phyloP scores from a whole-genome alignment of 2,888 invertebrate genomes.

The Halocaridina rubra region DNA sequence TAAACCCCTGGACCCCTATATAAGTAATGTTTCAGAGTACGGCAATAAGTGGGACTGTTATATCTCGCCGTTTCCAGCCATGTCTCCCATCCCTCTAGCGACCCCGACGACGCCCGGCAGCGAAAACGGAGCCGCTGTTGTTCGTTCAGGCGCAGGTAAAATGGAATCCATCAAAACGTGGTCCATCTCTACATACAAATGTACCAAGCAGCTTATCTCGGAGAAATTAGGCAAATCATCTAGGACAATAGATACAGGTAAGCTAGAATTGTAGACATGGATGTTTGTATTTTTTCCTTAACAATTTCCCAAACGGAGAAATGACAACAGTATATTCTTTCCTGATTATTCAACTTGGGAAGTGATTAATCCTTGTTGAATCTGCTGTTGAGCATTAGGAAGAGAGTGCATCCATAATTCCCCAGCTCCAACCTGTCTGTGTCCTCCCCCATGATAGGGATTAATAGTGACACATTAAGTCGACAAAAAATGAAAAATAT shows the following conservation, averaged over 20 bases:
- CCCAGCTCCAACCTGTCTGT: too few relatives aligned
- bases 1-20: constrained; percentile 36
- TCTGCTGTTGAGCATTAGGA: too few relatives aligned
- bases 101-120: constrained; percentile 42
- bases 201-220: constrained; percentile 94
- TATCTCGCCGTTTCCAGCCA: constrained; percentile 56
- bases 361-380: too few relatives aligned
- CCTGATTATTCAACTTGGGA: too few relatives aligned
- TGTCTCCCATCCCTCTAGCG: constrained; percentile 48
- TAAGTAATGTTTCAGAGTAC: constrained; percentile 48
- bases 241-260: constrained; percentile 87
- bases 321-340: too few relatives aligned
- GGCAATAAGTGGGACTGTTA: constrained; percentile 54
- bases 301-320: too few relatives aligned
- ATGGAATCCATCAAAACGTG: constrained; percentile 94
- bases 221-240: constrained; percentile 96
- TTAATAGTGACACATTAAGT: too few relatives aligned
- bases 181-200: constrained; percentile 98
- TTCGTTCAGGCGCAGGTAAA: constrained; percentile 70
- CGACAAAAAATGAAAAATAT: too few relatives aligned
- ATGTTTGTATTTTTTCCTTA: too few relatives aligned
- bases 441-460: too few relatives aligned
- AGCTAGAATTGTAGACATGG: too few relatives aligned
- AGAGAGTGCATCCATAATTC: too few relatives aligned
- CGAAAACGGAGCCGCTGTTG: constrained; percentile 52